Base-by-base conservation (phyloP, 2,113 vertebrate species). In the Cromileptes altivelis region DNA sequence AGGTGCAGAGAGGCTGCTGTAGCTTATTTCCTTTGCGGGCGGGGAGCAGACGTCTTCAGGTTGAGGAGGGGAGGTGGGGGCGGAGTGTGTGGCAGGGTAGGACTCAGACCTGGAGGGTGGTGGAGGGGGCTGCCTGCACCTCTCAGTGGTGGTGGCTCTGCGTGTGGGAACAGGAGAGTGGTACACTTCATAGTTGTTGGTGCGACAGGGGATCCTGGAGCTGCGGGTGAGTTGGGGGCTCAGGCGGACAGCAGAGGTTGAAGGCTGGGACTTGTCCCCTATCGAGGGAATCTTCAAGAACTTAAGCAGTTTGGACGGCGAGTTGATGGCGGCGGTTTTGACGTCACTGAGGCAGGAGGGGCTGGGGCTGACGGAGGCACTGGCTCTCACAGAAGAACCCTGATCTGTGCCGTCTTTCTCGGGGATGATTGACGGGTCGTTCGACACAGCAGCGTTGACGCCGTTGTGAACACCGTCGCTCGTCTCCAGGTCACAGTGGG, bases 121-220 rank as follows among this genome's bases (percentile, higher is more conserved):
- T 0, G 93, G 84, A 0, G 95, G 93, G 8, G 93, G 88, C 80
- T 93, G 94, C 84, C 92, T 83, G 88, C 95, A 95, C 63, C 85
- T 86, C 87, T 94, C 95, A 0, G 93, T 95, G 86, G 95, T 95
- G 60, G 95, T 94, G 62, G 94, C 94, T 82, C 95, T 96, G 62
- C 95, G 95, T 0, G 95, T 88, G 80, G 96, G 94, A 5, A 95
- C 95, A 0, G 97, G 97, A 0, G 97, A 97, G 80, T 96, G 96
- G 89, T 97, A 97, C 11, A 96, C 96, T 47, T 98, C 97, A 12
- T 97, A 96, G 84, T 96, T 97, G 86, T 97, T 96, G 72, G 97
- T 97, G 50, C 97, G 96, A 53, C 98, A 98, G 12, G 97, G 98
- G 81, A 98, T 99, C 87, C 97, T 95, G 75, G 97, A 98, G 87